Evolutionary conservation across 2,797 vertebrate genomes (phyloP).

Genomic region (Galaxias olidus): DNA sequence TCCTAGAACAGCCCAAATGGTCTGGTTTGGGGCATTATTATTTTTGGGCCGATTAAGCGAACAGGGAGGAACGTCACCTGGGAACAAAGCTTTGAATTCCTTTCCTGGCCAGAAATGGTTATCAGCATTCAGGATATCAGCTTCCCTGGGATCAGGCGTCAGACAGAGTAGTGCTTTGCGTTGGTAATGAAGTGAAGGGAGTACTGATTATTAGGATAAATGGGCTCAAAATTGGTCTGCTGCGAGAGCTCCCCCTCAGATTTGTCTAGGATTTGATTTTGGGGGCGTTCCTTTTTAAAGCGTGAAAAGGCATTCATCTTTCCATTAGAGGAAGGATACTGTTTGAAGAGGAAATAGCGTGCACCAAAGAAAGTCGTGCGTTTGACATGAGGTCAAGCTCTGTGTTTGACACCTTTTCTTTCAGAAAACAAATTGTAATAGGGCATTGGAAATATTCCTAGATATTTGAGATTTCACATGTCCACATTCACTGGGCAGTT

Average conservation of each 20-base stretch:
- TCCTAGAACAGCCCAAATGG: neutral
- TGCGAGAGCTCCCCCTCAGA: slow-evolving; percentile 1
- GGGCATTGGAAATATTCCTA: too few species aligned
- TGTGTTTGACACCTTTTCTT: too few species aligned
- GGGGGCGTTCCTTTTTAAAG: too few species aligned
- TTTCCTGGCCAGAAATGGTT: slow-evolving; percentile 11
- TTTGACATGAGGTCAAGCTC: too few species aligned
- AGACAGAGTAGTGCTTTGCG: slow-evolving; percentile 19
- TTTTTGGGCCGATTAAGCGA: slow-evolving; percentile 23
- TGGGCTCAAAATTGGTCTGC: slow-evolving; percentile 24
- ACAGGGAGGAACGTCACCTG: slow-evolving; percentile 20
- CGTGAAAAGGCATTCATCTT: too few species aligned
- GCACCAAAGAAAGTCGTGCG: neutral
- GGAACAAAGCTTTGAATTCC: slow-evolving; percentile 37
- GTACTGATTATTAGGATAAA: slow-evolving; percentile 46
- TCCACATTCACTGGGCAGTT: too few species aligned
- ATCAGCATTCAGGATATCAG: neutral
- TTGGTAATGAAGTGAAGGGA: slow-evolving; percentile 30
- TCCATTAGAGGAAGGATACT: too few species aligned
- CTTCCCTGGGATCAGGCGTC: neutral
- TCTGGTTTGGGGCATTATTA: slow-evolving; percentile 21
- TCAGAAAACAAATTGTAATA: too few species aligned
- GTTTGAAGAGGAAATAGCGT: too few species aligned
- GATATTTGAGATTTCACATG: too few species aligned
- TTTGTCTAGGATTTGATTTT: too few species aligned